Evolutionary conservation across 2,797 vertebrate species (phyloP), one percentile per base, ranked within the genome.

Genomic region (Cottoperca gobio): DNA sequence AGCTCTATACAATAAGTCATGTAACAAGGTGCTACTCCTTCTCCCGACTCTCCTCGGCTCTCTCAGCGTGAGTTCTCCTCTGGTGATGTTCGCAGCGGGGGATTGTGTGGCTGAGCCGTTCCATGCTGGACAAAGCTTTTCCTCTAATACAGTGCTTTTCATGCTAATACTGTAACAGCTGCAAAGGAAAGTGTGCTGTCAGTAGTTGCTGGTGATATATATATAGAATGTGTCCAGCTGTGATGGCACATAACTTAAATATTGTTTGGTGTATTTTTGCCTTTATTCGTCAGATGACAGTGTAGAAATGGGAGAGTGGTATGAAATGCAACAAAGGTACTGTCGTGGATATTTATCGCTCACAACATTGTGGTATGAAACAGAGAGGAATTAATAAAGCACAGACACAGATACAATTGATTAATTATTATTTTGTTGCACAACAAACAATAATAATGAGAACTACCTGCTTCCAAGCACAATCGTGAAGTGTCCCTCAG

Each of bases 31-130:
- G 73, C 37, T 58, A 7, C 26, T 40, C 42, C 46, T 37, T 57
- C 57, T n/a, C 45, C 19, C 52, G 48, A 46, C 67, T 53, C 55
- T n/a, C 57, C 31, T 40, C 3, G 4, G 53, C 33, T 60, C 54
- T 45, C 80, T 67, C 69, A 58, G 77, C 53, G 26, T 19, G 74
- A 53, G 42, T 69, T 46, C 67, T 75, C 54, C 63, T 83, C 60
- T 70, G 76, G 70, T 74, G 65, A 68, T 80, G 73, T 85, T 84
- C 75, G 59, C 77, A 63, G 78, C 8, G 8, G 76, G 84, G 21
- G 37, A 54, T 23, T 2, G n/a, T 59, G 40, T 48, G 65, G 50
- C 58, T 50, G 53, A 81, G 71, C 11, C 2, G 10, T 31, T 79
- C 46, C 64, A 55, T 14, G 53, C 61, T 54, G 82, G 72, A 71